Percentiles rank a stretch among this genome's conserved stretches.
Evolutionary conservation across 1,140 invertebrate genomes (phyloP).

Genomic region (Meloidogyne hapla): DNA sequence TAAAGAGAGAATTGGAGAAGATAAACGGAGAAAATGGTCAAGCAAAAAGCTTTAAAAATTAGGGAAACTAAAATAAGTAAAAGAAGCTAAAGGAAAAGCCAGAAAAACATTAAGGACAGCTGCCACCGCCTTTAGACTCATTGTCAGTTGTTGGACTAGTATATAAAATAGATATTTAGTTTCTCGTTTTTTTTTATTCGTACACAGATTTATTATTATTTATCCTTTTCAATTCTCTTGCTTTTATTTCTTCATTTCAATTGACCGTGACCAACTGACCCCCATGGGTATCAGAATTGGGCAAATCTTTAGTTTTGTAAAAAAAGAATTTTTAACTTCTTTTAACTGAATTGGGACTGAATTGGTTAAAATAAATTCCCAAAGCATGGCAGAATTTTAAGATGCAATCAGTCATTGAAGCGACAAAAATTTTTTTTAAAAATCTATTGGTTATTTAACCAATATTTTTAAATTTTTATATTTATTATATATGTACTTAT

Average conservation of each 20-base stretch:
- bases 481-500: too few species aligned
- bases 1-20: neutral
- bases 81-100: neutral
- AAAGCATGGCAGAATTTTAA: too few species aligned
- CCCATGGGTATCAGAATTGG: neutral
- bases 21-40: neutral
- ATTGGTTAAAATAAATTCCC: too few species aligned
- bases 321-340: neutral
- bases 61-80: neutral
- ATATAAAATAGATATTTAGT: neutral
- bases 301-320: neutral
- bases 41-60: neutral
- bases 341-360: too few species aligned
- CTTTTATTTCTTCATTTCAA: neutral
- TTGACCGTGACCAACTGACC: neutral
- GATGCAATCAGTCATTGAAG: too few species aligned
- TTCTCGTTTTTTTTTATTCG: neutral
- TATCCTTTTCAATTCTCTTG: neutral
- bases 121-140: neutral
- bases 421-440: too few species aligned
- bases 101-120: neutral
- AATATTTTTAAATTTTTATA: too few species aligned
- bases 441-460: too few species aligned
- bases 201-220: neutral
- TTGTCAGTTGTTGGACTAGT: neutral